phyloP scores from a whole-genome alignment of 2,797 vertebrate species.

The Bovichtus variegatus region DNA sequence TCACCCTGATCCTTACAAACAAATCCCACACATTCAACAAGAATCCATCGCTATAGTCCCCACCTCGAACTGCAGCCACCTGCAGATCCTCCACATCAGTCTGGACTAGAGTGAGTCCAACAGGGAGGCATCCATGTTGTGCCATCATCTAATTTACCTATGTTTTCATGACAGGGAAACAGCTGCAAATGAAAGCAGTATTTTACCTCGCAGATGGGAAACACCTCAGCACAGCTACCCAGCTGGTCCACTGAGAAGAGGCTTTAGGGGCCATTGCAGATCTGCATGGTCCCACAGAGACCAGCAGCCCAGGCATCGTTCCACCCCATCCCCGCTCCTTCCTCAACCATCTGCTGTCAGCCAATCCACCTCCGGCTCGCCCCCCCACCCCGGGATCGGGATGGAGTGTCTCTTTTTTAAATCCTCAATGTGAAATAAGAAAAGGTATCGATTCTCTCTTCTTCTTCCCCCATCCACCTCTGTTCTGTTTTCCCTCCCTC shows the following conservation, averaged over 20 bases:
- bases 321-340: constrained; percentile 30
- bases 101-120: constrained; percentile 1
- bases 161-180: background rate
- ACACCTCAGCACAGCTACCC: constrained; percentile 22
- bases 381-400: background rate
- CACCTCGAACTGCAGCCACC: constrained; percentile 35
- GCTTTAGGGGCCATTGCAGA: constrained; percentile 48
- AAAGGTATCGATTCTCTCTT: constrained; percentile 55
- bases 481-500: constrained; percentile 36
- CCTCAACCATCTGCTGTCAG: constrained; percentile 23
- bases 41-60: background rate
- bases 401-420: constrained; percentile 41
- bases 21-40: background rate
- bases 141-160: constrained; percentile 3
- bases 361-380: constrained; percentile 11
- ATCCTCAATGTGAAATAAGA: constrained; percentile 60
- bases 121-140: constrained; percentile 39
- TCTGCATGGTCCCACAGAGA: constrained; percentile 49
- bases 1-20: background rate
- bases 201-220: constrained; percentile 56
- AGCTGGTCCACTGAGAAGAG: constrained; percentile 31
- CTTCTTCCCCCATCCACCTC: constrained; percentile 45
- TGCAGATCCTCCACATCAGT: constrained; percentile 34
- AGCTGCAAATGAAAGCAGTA: background rate
- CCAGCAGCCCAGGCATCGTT: constrained; percentile 43